Evolutionary conservation across 2,888 invertebrate genomes (phyloP).

Genomic region (Micoletzkya japonica): DNA sequence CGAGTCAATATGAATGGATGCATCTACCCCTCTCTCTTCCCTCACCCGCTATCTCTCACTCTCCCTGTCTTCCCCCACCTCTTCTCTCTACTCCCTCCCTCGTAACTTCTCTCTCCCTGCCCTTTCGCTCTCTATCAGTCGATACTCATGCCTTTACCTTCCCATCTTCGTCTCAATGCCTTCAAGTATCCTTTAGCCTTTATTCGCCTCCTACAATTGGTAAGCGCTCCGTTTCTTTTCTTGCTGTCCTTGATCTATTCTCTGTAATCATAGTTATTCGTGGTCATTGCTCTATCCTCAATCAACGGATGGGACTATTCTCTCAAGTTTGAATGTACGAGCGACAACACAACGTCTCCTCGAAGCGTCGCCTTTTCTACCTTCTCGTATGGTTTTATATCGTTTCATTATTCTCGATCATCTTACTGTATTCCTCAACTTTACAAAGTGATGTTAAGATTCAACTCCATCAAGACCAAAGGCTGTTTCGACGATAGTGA

Average conservation of each 20-base stretch:
- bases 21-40: no score
- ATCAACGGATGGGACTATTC: constrained; percentile 52
- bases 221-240: constrained; percentile 34
- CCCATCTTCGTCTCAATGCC: constrained; percentile 26
- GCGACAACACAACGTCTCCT: not conserved
- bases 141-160: constrained; percentile 14
- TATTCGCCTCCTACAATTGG: constrained; percentile 55
- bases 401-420: not conserved
- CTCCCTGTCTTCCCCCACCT: not conserved
- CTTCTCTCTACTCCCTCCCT: not conserved
- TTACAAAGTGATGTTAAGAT: no score
- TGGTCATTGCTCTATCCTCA: constrained; percentile 56
- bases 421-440: no score
- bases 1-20: no score
- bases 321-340: constrained; percentile 40
- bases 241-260: no score
- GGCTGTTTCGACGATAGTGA: no score
- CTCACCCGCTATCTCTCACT: not conserved
- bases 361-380: not conserved
- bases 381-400: not conserved
- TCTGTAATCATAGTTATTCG: constrained; percentile 42
- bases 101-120: not conserved
- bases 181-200: constrained; percentile 62
- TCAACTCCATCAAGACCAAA: not conserved
- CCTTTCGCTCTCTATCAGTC: no score